These are phyloP conservation scores for Protodeltote pygarga DNA, from an alignment of 2,888 invertebrate species.

Conservation along the genomic window DNA sequence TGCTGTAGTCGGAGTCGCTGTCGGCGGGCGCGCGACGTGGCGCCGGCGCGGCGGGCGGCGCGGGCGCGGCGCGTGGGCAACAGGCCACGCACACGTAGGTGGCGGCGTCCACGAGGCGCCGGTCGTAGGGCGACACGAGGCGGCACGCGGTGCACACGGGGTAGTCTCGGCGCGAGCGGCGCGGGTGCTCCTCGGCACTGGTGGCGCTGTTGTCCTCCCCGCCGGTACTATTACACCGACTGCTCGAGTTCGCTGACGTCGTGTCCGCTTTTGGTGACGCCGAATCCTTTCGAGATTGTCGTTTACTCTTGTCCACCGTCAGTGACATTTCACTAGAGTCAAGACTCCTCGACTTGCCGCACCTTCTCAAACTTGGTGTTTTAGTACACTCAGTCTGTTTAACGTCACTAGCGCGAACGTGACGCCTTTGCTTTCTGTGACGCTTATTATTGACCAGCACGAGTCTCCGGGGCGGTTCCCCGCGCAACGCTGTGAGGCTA, in stretches of 20 bases:
- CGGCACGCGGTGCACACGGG: conserved; percentile 65
- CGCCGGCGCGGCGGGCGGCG: conserved; percentile 43
- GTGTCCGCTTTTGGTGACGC: conserved; percentile 35
- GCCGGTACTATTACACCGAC: conserved; percentile 62
- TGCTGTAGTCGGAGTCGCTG: conserved; percentile 85
- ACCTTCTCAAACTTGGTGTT: conserved; percentile 88
- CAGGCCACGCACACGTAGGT: conserved; percentile 62
- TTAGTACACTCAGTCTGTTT: conserved; percentile 60
- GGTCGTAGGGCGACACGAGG: conserved; percentile 59
- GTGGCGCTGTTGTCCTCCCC: conserved; percentile 63
- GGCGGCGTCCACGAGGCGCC: conserved; percentile 49
- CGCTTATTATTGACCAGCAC: conserved; percentile 89
- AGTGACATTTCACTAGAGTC: conserved; percentile 94
- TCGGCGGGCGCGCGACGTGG: conserved; percentile 58
- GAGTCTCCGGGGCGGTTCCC: conserved; percentile 92
- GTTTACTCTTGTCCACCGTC: conserved; percentile 77
- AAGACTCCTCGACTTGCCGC: conserved; percentile 93
- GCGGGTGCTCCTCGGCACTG: conserved; percentile 58
- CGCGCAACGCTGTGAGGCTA: conserved; percentile 89
- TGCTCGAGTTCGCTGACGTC: conserved; percentile 58
- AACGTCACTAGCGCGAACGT: conserved; percentile 66
- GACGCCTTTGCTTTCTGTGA: conserved; percentile 63
- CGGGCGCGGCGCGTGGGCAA: conserved; percentile 38
- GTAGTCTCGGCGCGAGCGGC: conserved; percentile 58
- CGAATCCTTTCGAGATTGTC: conserved; percentile 51